Evolutionary conservation across 2,113 vertebrate species (phyloP), one percentile per base, ranked within the genome.

Genomic region (Python bivittatus): DNA sequence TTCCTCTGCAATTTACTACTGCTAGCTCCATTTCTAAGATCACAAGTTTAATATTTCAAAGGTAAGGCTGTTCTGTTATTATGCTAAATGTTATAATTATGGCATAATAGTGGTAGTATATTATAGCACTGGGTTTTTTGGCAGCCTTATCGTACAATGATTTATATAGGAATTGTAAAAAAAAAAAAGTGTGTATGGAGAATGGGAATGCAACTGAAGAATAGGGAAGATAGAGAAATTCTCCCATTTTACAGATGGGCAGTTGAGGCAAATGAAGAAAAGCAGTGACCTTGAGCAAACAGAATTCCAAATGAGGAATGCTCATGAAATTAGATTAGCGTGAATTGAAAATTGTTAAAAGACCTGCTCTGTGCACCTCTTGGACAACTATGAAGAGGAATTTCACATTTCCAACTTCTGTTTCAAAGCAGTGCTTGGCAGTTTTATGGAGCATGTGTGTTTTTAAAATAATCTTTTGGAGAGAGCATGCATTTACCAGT

Each of bases 11-110:
- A 89, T 94, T n/a, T 53, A 6, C 0, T 1, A 3, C 86, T n/a
- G 15, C 92, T 84, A 88, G 29, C 1, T 92, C 68, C 72, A 88
- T 58, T 68, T 89, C 5, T 53, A 84, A 91, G 88, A 58, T 88
- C 0, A 3, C 23, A 60, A 8, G 4, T 10, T 87, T 84, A 91
- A 89, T 93, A 91, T 85, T 83, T 88, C 61, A 79, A n/a, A 88
- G 52, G 61, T 29, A n/a, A 38, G 42, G 61, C 25, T 88, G 52
- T 72, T 79, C 61, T 83, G 38, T 88, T 38, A 57, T 48, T 87
- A 56, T 9, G 27, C 86, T 79, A 79, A 83, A 86, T 88, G n/a
- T 57, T 57, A 79, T 57, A 92, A 64, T 86, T 86, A n/a, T 13
- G 3, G 10, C 56, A 22, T 64, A 42, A 58, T 57, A 57, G 52